phyloP scores from a whole-genome alignment of 1,140 invertebrate genomes.

The Diprion similis region DNA sequence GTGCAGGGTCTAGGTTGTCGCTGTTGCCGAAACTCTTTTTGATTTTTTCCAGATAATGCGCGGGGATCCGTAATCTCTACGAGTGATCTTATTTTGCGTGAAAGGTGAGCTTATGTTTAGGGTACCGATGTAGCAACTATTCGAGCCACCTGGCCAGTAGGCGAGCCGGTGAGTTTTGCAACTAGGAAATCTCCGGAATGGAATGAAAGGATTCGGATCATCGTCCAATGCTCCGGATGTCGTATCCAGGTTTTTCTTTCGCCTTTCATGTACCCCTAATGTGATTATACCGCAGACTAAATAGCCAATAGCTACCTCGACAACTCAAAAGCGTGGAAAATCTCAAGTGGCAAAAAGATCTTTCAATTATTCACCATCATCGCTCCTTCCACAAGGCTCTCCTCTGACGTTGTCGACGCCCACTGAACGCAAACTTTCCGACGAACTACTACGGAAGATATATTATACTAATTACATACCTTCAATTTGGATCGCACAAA shows the following conservation, averaged over 20 bases:
- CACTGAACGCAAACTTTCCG: too few relatives aligned
- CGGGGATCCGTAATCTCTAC: conserved; percentile 36
- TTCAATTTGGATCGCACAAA: too few relatives aligned
- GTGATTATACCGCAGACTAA: background rate
- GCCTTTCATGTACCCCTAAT: background rate
- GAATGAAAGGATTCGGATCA: background rate
- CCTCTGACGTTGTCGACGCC: too few relatives aligned
- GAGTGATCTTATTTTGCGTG: conserved; percentile 52
- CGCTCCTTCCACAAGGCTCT: too few relatives aligned
- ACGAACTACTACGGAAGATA: too few relatives aligned
- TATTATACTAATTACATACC: too few relatives aligned
- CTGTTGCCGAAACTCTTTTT: conserved; percentile 15
- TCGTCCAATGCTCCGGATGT: background rate
- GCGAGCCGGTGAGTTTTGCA: background rate
- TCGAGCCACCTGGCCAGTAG: background rate
- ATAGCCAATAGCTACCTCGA: background rate
- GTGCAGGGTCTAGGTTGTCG: background rate
- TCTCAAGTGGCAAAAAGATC: background rate
- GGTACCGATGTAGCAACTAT: background rate
- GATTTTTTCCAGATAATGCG: conserved; percentile 42
- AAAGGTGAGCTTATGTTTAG: conserved; percentile 37
- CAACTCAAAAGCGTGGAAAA: background rate
- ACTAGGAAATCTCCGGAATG: background rate
- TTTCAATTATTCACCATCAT: background rate
- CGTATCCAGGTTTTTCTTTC: background rate